Percentiles rank a stretch among this genome's conserved stretches.
Evolutionary conservation across 2,797 vertebrate species (phyloP).

Genomic region (Perodicticus potto): DNA sequence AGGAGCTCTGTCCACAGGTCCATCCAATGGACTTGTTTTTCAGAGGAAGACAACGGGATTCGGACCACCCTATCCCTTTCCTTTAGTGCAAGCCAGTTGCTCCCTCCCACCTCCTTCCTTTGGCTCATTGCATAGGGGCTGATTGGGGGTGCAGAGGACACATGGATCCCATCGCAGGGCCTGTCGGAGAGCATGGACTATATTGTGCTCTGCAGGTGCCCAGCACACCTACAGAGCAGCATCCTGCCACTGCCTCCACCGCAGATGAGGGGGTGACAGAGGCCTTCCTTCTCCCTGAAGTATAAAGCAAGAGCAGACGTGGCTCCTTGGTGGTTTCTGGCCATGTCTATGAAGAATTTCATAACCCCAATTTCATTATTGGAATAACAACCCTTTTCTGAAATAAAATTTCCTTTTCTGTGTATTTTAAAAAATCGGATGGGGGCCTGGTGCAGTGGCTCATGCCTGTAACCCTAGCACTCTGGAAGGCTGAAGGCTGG

Average conservation of each 20-base stretch:
- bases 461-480: too few species aligned
- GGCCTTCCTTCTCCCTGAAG: background rate
- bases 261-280: conserved; percentile 88
- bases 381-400: background rate
- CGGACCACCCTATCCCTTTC: background rate
- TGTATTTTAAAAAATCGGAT: background rate
- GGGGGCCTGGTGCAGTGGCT: too few species aligned
- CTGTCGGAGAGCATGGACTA: conserved; percentile 94
- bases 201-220: conserved; percentile 93
- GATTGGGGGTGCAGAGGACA: conserved; percentile 95
- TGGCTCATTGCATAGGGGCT: conserved; percentile 89
- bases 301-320: background rate
- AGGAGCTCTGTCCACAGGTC: background rate
- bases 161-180: conserved; percentile 94
- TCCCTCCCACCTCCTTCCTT: conserved; percentile 63
- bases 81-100: conserved; percentile 22
- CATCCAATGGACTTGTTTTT: background rate
- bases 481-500: too few species aligned
- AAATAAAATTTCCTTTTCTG: background rate
- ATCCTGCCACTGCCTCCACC: conserved; percentile 92
- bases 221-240: conserved; percentile 90
- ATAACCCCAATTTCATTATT: background rate
- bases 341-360: background rate
- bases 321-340: background rate
- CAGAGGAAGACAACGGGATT: background rate